A percentile compares a stretch with the other conserved stretches of the same genome.
These are phyloP conservation scores for Diplazon laetatorius DNA, from an alignment of 2,888 invertebrate species.

Conservation along the genomic window DNA sequence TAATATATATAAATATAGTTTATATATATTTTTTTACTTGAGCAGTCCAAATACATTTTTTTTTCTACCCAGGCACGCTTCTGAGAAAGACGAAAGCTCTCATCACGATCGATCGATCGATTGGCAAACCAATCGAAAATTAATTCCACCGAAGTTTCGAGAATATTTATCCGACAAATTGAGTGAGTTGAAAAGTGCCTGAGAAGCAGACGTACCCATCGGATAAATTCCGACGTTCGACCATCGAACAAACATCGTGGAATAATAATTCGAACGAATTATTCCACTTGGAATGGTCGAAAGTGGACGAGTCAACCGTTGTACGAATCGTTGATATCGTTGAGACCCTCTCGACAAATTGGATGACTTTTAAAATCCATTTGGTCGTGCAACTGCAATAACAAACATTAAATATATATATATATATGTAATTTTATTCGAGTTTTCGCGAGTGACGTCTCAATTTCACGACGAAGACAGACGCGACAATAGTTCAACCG, in stretches of 20 bases:
- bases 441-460: constrained; percentile 54
- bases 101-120: neutral
- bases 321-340: constrained; percentile 76
- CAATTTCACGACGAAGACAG: constrained; percentile 45
- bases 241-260: constrained; percentile 53
- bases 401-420: constrained; percentile 45
- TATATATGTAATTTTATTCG: constrained; percentile 50
- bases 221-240: constrained; percentile 37
- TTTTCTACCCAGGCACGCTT: neutral
- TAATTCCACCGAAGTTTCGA: neutral
- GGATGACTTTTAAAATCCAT: constrained; percentile 76
- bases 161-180: constrained; percentile 45
- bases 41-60: neutral
- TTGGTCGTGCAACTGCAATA: constrained; percentile 69
- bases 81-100: neutral
- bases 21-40: too few species aligned
- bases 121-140: constrained; percentile 10
- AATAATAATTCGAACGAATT: constrained; percentile 75
- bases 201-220: neutral
- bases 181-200: constrained; percentile 47
- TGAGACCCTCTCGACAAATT: constrained; percentile 75
- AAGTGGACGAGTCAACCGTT: constrained; percentile 65
- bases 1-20: too few species aligned
- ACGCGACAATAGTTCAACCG: neutral
- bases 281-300: constrained; percentile 69